A percentile compares a stretch with the other conserved stretches of the same genome.
Evolutionary conservation across 2,797 vertebrate species (phyloP).

Genomic region (Falco biarmicus): DNA sequence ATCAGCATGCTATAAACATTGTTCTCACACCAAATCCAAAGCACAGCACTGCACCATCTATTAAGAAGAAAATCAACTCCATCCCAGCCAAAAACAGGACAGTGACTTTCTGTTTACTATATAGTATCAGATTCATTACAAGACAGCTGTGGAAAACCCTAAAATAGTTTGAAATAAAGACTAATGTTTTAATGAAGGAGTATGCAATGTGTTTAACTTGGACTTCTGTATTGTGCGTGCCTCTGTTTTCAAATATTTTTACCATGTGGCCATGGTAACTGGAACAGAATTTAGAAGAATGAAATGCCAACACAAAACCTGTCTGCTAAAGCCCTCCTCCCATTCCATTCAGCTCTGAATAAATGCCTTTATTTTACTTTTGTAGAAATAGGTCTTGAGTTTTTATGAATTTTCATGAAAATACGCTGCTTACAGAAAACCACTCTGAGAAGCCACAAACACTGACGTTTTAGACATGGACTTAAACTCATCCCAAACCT

Average conservation of each 20-base stretch:
- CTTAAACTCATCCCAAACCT: background rate
- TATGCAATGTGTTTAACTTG: background rate
- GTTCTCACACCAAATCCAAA: no score
- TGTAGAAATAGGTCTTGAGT: background rate
- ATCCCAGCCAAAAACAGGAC: no score
- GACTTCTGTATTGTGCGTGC: background rate
- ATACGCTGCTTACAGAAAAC: background rate
- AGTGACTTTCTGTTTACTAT: background rate
- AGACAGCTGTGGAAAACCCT: background rate
- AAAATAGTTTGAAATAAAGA: background rate
- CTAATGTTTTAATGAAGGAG: background rate
- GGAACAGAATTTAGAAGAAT: background rate
- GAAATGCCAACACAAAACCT: background rate
- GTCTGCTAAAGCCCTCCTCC: background rate
- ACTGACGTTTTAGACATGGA: background rate
- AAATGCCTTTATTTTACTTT: background rate
- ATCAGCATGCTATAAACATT: no score
- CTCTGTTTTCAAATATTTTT: background rate
- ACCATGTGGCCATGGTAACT: background rate
- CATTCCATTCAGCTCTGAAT: background rate
- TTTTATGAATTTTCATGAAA: background rate
- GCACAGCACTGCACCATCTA: no score
- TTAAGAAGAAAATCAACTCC: no score
- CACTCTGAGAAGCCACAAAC: background rate
- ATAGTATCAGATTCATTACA: background rate